phyloP scores from a whole-genome alignment of 2,888 invertebrate species.

The Lathronympha strigana region DNA sequence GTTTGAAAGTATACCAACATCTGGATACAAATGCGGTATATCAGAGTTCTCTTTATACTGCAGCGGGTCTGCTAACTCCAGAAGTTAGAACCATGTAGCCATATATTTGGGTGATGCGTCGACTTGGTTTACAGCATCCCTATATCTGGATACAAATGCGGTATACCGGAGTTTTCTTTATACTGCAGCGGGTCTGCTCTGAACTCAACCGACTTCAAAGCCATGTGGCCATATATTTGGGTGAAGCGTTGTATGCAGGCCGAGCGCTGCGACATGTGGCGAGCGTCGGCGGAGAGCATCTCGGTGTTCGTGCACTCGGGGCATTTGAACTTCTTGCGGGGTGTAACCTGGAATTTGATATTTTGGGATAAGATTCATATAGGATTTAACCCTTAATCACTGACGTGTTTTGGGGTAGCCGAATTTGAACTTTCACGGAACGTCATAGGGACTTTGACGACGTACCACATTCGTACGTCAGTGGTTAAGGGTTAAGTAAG shows the following conservation, averaged over 20 bases:
- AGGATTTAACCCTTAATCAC: no score
- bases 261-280: constrained; percentile 96
- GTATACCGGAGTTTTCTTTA: constrained; percentile 92
- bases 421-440: no score
- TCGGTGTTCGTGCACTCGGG: constrained; percentile 97
- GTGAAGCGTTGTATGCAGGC: constrained; percentile 94
- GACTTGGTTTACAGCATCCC: constrained; percentile 89
- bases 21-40: constrained; percentile 93
- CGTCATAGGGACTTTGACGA: no score
- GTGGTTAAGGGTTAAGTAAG: no score
- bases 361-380: neutral
- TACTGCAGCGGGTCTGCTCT: constrained; percentile 97
- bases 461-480: no score
- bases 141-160: constrained; percentile 93
- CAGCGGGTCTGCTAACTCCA: neutral
- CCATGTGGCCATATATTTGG: constrained; percentile 93
- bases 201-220: constrained; percentile 94
- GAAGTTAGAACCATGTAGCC: constrained; percentile 91
- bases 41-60: constrained; percentile 53
- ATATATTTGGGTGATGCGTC: constrained; percentile 36
- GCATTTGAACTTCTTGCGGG: constrained; percentile 98
- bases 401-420: no score
- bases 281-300: constrained; percentile 96
- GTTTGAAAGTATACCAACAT: constrained; percentile 92
- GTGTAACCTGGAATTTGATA: constrained; percentile 89